Conservation (phyloP, 2,888 invertebrate species). For the Alviniconcha strummeri region DNA sequence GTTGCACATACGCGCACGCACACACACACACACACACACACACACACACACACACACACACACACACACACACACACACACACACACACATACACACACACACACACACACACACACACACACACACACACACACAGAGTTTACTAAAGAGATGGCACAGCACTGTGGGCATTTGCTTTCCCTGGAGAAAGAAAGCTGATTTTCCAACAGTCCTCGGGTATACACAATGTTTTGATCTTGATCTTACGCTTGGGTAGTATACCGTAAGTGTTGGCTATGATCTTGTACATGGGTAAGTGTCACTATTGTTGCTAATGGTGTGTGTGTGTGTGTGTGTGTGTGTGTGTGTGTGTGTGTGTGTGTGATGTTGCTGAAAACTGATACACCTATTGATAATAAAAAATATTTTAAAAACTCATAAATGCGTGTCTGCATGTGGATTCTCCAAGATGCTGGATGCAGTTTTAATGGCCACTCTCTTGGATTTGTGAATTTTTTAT, state of each 20-base stretch:
- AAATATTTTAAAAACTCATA: not conserved
- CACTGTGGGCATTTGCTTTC: too few relatives aligned
- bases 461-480: too few relatives aligned
- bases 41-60: not conserved
- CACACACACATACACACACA: not conserved
- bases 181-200: too few relatives aligned
- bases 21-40: not conserved
- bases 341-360: not conserved
- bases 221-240: not conserved
- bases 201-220: too few relatives aligned
- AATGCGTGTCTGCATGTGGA: not conserved
- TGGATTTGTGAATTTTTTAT: too few relatives aligned
- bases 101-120: not conserved
- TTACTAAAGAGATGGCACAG: too few relatives aligned
- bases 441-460: not conserved
- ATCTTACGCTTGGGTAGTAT: not conserved
- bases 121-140: not conserved
- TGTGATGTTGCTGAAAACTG: not conserved
- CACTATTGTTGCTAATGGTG: not conserved
- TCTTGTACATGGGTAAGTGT: not conserved
- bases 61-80: conserved; percentile 1
- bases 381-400: too few relatives aligned
- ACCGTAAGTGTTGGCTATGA: not conserved
- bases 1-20: not conserved
- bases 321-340: not conserved